Evolutionary conservation across 2,113 vertebrate species (phyloP).

Genomic region (Pygathrix nemaeus): DNA sequence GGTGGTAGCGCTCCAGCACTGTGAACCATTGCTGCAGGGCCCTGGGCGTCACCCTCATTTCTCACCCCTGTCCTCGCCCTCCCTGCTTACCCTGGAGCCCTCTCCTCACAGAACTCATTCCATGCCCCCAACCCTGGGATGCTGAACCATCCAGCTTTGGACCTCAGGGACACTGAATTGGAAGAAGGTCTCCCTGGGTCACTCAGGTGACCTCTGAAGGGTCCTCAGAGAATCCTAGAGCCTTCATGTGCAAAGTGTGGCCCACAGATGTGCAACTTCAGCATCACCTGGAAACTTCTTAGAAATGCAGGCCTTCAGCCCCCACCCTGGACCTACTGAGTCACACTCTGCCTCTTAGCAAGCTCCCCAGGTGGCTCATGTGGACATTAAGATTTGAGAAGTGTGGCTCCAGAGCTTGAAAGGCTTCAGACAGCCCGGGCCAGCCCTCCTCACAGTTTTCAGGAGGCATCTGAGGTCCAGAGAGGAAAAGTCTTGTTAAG

Average conservation of each 20-base stretch:
- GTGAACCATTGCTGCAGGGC: slow-evolving; percentile 94
- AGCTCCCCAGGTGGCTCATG: not conserved
- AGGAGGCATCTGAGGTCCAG: not conserved
- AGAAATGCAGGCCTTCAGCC: not conserved
- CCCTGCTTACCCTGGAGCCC: not conserved
- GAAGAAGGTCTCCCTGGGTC: not conserved
- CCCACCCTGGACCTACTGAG: not conserved
- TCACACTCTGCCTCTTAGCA: not conserved
- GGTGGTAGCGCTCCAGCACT: slow-evolving; percentile 91
- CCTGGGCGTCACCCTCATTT: not conserved
- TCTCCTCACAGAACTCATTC: not conserved
- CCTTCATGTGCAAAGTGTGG: not conserved
- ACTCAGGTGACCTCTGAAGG: not conserved
- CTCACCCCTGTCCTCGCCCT: accelerated
- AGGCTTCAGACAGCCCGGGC: not conserved
- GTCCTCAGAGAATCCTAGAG: not conserved
- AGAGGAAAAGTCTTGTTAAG: not conserved
- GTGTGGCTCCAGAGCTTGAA: not conserved
- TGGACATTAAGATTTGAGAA: not conserved
- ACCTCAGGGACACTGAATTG: not conserved
- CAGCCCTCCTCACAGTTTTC: not conserved
- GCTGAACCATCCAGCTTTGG: not conserved
- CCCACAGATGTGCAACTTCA: not conserved
- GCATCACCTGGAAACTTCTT: not conserved
- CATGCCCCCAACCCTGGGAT: not conserved